Evolutionary conservation across 2,888 invertebrate species (phyloP).

Genomic region (Antheraea yamamai): DNA sequence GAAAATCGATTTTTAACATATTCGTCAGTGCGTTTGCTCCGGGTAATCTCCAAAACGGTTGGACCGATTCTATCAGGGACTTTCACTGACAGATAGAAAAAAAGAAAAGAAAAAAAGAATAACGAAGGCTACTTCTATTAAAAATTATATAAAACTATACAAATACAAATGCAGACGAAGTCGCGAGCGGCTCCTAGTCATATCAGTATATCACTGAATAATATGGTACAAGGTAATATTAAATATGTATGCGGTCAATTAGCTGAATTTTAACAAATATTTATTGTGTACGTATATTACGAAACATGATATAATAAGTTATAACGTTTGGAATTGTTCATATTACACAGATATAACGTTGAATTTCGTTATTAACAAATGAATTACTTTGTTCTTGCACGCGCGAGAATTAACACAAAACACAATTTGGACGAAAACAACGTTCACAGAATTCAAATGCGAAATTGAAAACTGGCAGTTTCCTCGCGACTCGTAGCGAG

Average conservation of each 20-base stretch:
- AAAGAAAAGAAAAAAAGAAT: no score
- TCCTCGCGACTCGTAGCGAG: slow-evolving; percentile 53
- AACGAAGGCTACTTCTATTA: no score
- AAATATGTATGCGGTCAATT: background rate
- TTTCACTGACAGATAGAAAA: no score
- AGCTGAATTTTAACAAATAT: background rate
- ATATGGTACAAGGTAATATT: background rate
- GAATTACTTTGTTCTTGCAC: slow-evolving; percentile 38
- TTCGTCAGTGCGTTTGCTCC: no score
- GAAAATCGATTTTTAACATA: no score
- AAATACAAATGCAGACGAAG: no score
- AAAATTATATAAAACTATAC: no score
- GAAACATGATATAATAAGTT: background rate
- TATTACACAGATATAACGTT: background rate
- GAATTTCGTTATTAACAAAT: slow-evolving; percentile 18
- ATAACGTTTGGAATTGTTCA: background rate
- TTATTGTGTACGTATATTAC: background rate
- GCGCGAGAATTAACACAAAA: slow-evolving; percentile 48
- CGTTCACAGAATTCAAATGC: slow-evolving; percentile 55
- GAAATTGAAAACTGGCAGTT: slow-evolving; percentile 63
- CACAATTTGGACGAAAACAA: slow-evolving; percentile 57
- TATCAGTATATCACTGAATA: background rate
- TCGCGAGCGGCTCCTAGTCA: no score
- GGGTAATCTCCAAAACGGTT: no score
- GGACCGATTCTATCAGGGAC: no score